phyloP scores from a whole-genome alignment of 2,113 vertebrate genomes.

The Apistogramma diplotaenia region DNA sequence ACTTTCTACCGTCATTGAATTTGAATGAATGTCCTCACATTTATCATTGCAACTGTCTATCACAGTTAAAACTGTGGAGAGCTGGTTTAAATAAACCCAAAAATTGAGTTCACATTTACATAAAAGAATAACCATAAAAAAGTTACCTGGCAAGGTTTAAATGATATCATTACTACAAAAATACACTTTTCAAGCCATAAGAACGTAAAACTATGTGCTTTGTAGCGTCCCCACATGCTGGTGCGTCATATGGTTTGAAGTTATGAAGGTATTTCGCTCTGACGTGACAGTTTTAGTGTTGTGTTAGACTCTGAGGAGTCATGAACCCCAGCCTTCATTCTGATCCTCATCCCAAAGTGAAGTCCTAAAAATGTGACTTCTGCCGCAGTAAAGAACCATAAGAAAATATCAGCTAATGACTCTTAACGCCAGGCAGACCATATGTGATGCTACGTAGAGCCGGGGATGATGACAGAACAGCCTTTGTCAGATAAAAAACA shows the following conservation, averaged over 20 bases:
- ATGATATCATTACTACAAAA: neutral
- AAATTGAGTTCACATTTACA: neutral
- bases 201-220: neutral
- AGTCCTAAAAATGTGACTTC: constrained; percentile 6
- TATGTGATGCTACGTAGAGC: constrained; percentile 10
- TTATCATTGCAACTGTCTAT: neutral
- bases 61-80: neutral
- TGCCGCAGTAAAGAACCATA: neutral
- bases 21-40: neutral
- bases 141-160: neutral
- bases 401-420: constrained; percentile 2
- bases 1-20: neutral
- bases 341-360: neutral
- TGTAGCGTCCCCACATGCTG: neutral
- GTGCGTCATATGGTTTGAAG: neutral
- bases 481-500: constrained; percentile 39
- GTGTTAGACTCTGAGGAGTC: neutral
- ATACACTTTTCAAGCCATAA: neutral
- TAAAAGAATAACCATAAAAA: neutral
- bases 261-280: neutral
- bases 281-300: neutral
- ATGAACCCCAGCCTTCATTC: neutral
- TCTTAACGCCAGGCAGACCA: neutral
- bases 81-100: neutral
- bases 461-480: constrained; percentile 8